phyloP scores from a whole-genome alignment of 2,888 invertebrate species.

The Diaprepes abbreviatus region DNA sequence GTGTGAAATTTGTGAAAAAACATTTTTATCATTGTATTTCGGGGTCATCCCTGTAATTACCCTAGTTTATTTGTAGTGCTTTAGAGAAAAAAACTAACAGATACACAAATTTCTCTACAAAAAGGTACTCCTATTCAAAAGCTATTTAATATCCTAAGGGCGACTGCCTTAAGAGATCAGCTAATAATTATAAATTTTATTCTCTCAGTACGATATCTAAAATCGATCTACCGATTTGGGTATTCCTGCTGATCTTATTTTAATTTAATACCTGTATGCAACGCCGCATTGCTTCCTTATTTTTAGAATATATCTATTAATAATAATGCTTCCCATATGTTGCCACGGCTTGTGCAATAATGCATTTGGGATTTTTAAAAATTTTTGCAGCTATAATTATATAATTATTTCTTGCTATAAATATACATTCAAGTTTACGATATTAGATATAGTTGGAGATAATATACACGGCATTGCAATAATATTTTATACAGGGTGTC shows the following conservation, averaged over 20 bases:
- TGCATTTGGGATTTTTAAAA: conserved; percentile 1
- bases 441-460: not conserved
- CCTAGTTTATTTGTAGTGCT: too few relatives aligned
- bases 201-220: conserved; percentile 17
- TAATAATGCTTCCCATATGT: conserved; percentile 33
- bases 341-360: conserved; percentile 14
- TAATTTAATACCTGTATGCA: conserved; percentile 29
- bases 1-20: too few relatives aligned
- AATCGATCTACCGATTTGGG: conserved; percentile 36
- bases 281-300: conserved; percentile 20
- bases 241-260: conserved; percentile 35
- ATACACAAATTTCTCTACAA: too few relatives aligned
- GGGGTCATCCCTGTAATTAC: too few relatives aligned
- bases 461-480: not conserved
- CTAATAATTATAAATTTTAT: conserved; percentile 7
- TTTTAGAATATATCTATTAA: conserved; percentile 34
- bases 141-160: conserved; percentile 1
- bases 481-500: too few relatives aligned
- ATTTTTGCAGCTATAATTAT: conserved; percentile 29
- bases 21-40: too few relatives aligned
- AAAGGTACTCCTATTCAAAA: too few relatives aligned
- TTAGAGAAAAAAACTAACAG: too few relatives aligned
- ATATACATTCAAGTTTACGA: not conserved
- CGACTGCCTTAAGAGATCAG: not conserved
- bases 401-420: conserved; percentile 14